Evolutionary conservation across 1,140 invertebrate species (phyloP), one percentile per base, ranked within the genome.

Genomic region (Agrypnia vestita): DNA sequence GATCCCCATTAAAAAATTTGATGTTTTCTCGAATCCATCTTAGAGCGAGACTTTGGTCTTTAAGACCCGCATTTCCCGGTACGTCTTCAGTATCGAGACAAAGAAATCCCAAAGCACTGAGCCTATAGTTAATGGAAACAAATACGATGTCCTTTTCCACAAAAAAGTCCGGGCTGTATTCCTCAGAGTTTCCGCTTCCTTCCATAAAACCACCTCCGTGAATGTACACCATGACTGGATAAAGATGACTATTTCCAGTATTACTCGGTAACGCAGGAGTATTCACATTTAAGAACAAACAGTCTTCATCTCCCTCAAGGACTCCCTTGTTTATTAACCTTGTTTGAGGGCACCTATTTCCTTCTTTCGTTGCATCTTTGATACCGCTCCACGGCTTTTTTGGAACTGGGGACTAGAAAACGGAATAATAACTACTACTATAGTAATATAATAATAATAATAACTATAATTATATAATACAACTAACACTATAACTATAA

Each of bases 261-360:
- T 0, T 25, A 59, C 43, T 10, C n/a, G 73, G 87, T 43, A 64
- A 17, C 17, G 86, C 84, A 9, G 92, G 91, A 0, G 90, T 89
- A 79, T 93, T 93, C 3, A 94, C 90, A 82, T 94, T 94, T 0
- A 94, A 82, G 79, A 91, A 91, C 0, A 94, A 87, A 81, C 94
- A 94, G 84, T 94, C 92, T 82, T 94, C 93, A 47, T 89, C 85
- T 3, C 92, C 92, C 75, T n/a, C 44, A 11, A 43, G 47, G 4
- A 11, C 11, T 4, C 35, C 55, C n/a, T 51, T 19, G 15, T 49
- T 25, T 13, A 47, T n/a, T 17, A 72, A 46, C 11, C 43, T 76
- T 19, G 35, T 49, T 17, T 76, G 79, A 13, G 61, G 21, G 46
- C 49, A 59, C 11, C 56, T 56, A 15, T 84, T 72, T 11, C 88